Evolutionary conservation across 2,888 invertebrate genomes (phyloP), one percentile per base, ranked within the genome.

Genomic region (Heliconius charithonia): DNA sequence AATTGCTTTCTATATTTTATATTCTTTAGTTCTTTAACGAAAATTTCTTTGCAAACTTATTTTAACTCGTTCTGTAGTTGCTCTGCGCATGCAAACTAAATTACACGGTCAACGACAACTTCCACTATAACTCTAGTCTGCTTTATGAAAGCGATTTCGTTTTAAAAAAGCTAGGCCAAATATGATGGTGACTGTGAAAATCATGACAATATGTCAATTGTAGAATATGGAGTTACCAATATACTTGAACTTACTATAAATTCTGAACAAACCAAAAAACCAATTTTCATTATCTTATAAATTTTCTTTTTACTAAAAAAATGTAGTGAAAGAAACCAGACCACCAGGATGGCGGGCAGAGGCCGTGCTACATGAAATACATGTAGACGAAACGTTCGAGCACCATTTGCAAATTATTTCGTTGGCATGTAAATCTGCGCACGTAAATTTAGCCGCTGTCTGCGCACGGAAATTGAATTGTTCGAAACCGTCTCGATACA

Each of bases 381-480:
- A 90, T 88, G 91, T 89, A 87, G 89, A 90, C 89, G 87, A 88
- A 88, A 87, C 87, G 89, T 83, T 84, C 84, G 89, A 89, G 89
- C 90, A 89, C 89, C 90, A 90, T 93, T 93, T 93, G 90, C 89
- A 91, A 93, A 93, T 93, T 93, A 93, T 93, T 93, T 91, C 91
- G 90, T 89, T 89, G 91, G 90, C 90, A 92, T 93, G 92, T 93
- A 93, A 93, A 94, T 93, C 92, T 91, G 92, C 88, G 91, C 93
- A 91, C 93, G 93, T 94, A 94, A 93, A 94, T 94, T 92, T 89
- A 88, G 87, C 86, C 88, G 89, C 93, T 94, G 94, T 93, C 93
- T 93, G 91, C 91, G 91, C 90, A 89, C 91, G 94, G 94, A 94
- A 94, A 94, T 94, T 93, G 93, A 93, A 94, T 93, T 91, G 93